Evolutionary conservation across 2,113 vertebrate species (phyloP), one percentile per base, ranked within the genome.

Genomic region (Gallinago media): DNA sequence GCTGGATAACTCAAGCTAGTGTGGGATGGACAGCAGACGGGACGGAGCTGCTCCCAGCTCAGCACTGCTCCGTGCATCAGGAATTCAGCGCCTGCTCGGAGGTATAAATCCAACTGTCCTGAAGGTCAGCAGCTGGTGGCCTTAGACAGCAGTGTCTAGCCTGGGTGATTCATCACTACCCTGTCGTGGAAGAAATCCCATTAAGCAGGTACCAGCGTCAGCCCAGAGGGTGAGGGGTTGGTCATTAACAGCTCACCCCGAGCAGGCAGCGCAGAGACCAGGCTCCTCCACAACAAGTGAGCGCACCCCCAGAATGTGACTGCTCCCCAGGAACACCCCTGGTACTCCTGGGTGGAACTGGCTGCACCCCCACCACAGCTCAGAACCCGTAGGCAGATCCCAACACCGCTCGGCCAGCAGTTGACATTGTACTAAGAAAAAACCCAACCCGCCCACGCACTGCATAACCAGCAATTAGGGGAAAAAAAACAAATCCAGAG

Each of bases 101-200:
- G 75, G 59, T 91, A 94, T 93, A 95, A 97, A 97, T 96, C 79
- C 49, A 19, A 10, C 73, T 88, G 86, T 82, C 95, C 91, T 90
- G 89, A 96, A 96, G 94, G 95, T 74, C 92, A 95, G 85, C 85
- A 93, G 89, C 86, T 96, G 89, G 89, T 81, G 72, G 66, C 88
- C 85, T 91, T 40, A 92, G 81, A 94, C 75, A 94, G 74, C 88
- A 84, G n/a, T 54, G 85, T 95, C 95, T 96, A 90, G 79, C 46
- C 82, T 31, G 40, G 66, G 89, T 96, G 85, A 97, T 96, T 85
- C 85, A 97, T 95, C 94, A 92, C 75, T 72, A 56, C 76, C 50
- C 23, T 92, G 94, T 89, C 3, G 1, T 38, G 62, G 91, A 87
- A 96, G 55, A 88, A 94, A 94, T 77, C 55, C 85, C 94, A 90